Evolutionary conservation across 2,888 invertebrate genomes (phyloP), one percentile per base, ranked within the genome.

Genomic region (Tanytarsus gracilentus): DNA sequence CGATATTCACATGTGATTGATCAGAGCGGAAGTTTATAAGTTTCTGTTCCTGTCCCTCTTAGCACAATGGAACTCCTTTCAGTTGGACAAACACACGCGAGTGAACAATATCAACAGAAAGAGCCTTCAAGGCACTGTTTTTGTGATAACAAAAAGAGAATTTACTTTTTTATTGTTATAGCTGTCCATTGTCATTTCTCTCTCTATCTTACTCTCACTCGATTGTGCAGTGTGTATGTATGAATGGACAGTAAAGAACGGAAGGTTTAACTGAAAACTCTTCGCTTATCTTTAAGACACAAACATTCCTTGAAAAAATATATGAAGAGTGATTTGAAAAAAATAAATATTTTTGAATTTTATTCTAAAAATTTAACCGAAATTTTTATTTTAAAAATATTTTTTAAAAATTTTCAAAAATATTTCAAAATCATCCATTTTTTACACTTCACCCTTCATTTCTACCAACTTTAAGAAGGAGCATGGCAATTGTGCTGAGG

Each of bases 1-100:
- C 9, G 18, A 55, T 25, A 39, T 55, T 40, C 40, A 33, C 55
- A 39, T 55, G 33, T 55, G 55, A 55, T 55, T 55, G 55, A 55
- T 55, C 55, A 55, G 40, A 55, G 40, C 55, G 55, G 55, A 55
- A 55, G 55, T 39, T 40, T 44, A 18, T 14, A n/a, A 16, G 16
- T 40, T 39, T 44, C 18, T 44, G 23, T 44, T 33, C 9, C 21
- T 44, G 40, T 44, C 11, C 40, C 44, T 18, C 18, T 44, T 18
- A 44, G 21, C 33, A 33, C 33, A 16, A 40, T n/a, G n/a, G n/a
- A n/a, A n/a, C n/a, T n/a, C n/a, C n/a, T n/a, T n/a, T n/a, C n/a
- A n/a, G n/a, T n/a, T n/a, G n/a, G n/a, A n/a, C n/a, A n/a, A n/a
- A n/a, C n/a, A n/a, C n/a, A n/a, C n/a, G n/a, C n/a, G n/a, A n/a